These are phyloP conservation scores for Rhodeus uyekii DNA, from an alignment of 2,797 vertebrate species.

Conservation along the genomic window DNA sequence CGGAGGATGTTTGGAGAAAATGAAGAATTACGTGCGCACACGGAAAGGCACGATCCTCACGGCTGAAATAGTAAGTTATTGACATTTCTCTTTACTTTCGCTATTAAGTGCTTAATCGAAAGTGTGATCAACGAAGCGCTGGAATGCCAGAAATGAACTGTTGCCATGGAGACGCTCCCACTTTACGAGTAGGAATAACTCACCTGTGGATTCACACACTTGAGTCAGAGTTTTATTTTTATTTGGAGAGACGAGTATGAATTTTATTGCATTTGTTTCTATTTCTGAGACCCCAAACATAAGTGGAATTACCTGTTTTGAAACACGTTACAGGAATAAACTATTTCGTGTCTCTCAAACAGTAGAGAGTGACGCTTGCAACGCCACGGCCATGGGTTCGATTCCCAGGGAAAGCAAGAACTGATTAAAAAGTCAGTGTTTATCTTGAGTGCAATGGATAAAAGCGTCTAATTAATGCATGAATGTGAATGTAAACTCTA, in stretches of 20 bases:
- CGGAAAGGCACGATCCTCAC: conserved; percentile 72
- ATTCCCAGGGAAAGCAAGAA: too few relatives aligned
- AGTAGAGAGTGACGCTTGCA: too few relatives aligned
- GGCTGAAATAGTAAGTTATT: conserved; percentile 75
- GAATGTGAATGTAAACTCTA: too few relatives aligned
- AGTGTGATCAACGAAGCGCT: neutral
- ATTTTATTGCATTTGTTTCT: too few relatives aligned
- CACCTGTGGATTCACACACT: neutral
- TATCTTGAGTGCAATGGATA: too few relatives aligned
- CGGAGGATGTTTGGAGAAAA: conserved; percentile 59
- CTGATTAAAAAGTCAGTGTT: too few relatives aligned
- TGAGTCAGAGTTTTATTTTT: neutral
- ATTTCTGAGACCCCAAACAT: too few relatives aligned
- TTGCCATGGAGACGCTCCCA: conserved; percentile 13
- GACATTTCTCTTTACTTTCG: neutral
- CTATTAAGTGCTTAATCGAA: neutral
- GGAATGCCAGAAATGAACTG: neutral
- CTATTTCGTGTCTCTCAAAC: too few relatives aligned
- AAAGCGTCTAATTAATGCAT: too few relatives aligned
- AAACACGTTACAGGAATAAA: too few relatives aligned
- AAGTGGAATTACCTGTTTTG: too few relatives aligned
- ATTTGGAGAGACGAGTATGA: neutral
- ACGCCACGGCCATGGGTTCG: too few relatives aligned
- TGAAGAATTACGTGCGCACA: conserved; percentile 71
- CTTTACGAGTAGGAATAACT: neutral